phyloP scores from a whole-genome alignment of 2,888 invertebrate species.

The Drosophila tripunctata region DNA sequence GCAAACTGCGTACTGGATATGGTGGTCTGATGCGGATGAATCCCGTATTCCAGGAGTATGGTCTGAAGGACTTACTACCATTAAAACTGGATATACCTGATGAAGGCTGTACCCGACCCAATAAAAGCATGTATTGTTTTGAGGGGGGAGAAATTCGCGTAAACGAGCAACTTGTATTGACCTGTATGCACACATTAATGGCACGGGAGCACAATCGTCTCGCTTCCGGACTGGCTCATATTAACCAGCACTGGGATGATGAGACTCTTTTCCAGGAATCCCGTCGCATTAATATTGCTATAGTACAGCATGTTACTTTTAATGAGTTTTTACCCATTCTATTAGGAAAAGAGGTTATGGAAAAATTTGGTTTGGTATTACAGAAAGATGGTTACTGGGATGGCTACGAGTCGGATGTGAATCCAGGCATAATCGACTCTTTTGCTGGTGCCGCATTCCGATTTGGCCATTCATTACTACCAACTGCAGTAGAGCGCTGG shows the following conservation, averaged over 20 bases:
- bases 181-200: conserved; percentile 96
- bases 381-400: conserved; percentile 89
- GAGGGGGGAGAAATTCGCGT: conserved; percentile 97
- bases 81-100: conserved; percentile 95
- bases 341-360: conserved; percentile 95
- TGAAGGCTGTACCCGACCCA: conserved; percentile 95
- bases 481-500: conserved; percentile 96
- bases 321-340: conserved; percentile 95
- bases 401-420: conserved; percentile 91
- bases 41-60: conserved; percentile 93
- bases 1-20: conserved; percentile 92
- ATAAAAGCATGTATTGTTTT: conserved; percentile 95
- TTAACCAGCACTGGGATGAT: conserved; percentile 97
- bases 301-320: conserved; percentile 95
- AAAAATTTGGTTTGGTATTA: conserved; percentile 93
- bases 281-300: conserved; percentile 92
- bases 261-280: conserved; percentile 95
- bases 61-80: conserved; percentile 93
- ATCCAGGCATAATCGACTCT: conserved; percentile 94
- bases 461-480: conserved; percentile 95
- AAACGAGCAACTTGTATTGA: conserved; percentile 94
- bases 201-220: conserved; percentile 95
- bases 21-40: conserved; percentile 94
- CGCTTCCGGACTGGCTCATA: conserved; percentile 89
- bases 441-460: conserved; percentile 97